Base-by-base conservation (phyloP, 2,797 vertebrate genomes). In the Malacoraja senta region DNA sequence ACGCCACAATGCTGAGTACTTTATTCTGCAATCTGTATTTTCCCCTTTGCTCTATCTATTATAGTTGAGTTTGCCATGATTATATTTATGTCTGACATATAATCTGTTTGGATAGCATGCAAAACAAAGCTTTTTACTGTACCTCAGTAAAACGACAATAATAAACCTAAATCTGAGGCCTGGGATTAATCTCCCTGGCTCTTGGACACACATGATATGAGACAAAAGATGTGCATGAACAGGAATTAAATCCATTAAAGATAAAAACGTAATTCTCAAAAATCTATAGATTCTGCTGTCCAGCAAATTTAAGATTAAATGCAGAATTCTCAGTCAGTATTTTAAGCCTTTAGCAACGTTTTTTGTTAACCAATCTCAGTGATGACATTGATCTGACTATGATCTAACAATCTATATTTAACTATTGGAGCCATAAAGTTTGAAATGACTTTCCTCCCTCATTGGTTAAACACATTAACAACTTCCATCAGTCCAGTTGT, bases 361-460 rank as follows among this genome's bases (percentile, higher is more conserved):
- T 86, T 61, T 84, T 86, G 83, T 86, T 86, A 63, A 32, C 13
- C 58, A 86, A 61, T 63, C 83, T 86, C 29, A 86, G 26, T 61
- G 83, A 4, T 86, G 58, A 84, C 81, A 61, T 84, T 84, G 81
- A 84, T 61, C 80, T 63, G 53, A 61, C 83, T 63, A 4, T 86
- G 53, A n/a, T 63, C 53, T 63, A 86, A 63, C 53, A 86, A 86
- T 86, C 61, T 86, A 63, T 86, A 63, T 86, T 86, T 86, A 86
- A 86, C 83, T 86, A 58, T n/a, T 61, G n/a, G 26, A 32, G 83
- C 83, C 83, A 86, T 63, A 86, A 86, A 61, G 29, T 84, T 63
- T 63, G 81, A 29, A 61, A 84, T 63, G 53, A 58, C 26, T 86
- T 86, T 63, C 53, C 29, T 86, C 83, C 83, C 58, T 63, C 12